phyloP scores from a whole-genome alignment of 2,797 vertebrate genomes.

The Naso thynnoides region DNA sequence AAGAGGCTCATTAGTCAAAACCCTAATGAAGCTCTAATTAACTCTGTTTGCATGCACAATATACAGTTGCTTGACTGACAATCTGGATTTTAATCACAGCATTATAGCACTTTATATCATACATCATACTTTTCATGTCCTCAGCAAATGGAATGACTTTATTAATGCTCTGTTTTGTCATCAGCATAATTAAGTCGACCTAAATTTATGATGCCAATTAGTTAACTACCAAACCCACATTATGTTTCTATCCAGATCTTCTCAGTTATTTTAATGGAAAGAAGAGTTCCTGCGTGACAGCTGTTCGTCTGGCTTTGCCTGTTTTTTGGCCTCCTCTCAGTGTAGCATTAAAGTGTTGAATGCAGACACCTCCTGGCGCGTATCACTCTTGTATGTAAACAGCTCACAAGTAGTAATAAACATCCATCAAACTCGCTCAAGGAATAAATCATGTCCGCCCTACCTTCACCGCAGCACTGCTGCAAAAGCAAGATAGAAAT shows the following conservation, averaged over 20 bases:
- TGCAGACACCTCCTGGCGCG: constrained; percentile 37
- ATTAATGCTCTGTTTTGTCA: constrained; percentile 38
- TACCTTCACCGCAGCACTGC: constrained; percentile 32
- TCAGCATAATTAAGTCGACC: constrained; percentile 20
- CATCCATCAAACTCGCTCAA: constrained; percentile 74
- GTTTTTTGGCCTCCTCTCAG: background rate
- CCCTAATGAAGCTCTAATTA: constrained; percentile 48
- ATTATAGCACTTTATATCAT: constrained; percentile 9
- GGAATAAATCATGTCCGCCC: constrained; percentile 70
- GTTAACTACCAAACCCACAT: background rate
- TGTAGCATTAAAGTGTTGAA: constrained; percentile 18
- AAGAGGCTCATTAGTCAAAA: constrained; percentile 53
- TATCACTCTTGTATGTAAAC: constrained; percentile 63
- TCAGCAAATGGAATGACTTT: constrained; percentile 29
- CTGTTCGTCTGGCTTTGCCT: background rate
- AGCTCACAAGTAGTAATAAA: constrained; percentile 42
- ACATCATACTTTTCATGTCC: constrained; percentile 20
- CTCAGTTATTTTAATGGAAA: background rate
- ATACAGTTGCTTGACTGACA: constrained; percentile 40
- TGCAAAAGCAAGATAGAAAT: constrained; percentile 69
- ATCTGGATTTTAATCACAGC: constrained; percentile 33
- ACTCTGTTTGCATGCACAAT: constrained; percentile 28
- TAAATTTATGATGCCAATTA: constrained; percentile 20
- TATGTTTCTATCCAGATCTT: constrained; percentile 6
- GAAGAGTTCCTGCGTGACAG: constrained; percentile 13